Conservation (phyloP, 2,113 vertebrate species). For the Grallaria varia region DNA sequence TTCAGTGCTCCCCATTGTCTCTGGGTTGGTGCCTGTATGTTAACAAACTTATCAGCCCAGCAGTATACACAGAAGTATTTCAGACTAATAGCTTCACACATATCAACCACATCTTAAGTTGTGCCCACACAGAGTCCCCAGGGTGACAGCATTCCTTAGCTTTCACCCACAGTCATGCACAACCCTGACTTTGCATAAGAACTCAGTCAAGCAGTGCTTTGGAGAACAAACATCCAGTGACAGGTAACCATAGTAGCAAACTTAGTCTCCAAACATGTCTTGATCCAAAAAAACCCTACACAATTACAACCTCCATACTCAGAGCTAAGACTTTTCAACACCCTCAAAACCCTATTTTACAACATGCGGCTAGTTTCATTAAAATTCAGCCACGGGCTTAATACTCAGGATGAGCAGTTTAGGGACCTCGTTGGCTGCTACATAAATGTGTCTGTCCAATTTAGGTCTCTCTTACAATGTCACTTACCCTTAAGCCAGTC, state of each 20-base stretch:
- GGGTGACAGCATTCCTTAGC: background rate
- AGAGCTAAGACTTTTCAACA: background rate
- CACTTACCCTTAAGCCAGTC: background rate
- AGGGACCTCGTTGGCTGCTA: background rate
- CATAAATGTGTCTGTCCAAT: background rate
- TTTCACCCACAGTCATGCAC: rapidly evolving
- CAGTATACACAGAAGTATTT: background rate
- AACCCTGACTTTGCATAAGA: background rate
- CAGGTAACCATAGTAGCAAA: background rate
- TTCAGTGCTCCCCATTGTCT: background rate
- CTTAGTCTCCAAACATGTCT: background rate
- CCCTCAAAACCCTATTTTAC: background rate
- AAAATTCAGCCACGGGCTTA: background rate
- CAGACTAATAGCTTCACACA: background rate
- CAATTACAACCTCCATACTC: background rate
- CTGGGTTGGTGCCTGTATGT: background rate
- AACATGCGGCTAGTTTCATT: background rate
- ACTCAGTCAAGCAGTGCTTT: background rate
- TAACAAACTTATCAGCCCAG: background rate
- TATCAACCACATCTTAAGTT: background rate
- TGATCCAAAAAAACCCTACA: background rate
- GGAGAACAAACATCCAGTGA: background rate
- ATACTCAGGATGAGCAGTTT: background rate
- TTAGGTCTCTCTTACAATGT: background rate
- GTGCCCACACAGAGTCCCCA: too few species aligned